A percentile compares a stretch with the other conserved stretches of the same genome.
phyloP scores from a whole-genome alignment of 1,140 invertebrate species.

The Microplitis demolitor region DNA sequence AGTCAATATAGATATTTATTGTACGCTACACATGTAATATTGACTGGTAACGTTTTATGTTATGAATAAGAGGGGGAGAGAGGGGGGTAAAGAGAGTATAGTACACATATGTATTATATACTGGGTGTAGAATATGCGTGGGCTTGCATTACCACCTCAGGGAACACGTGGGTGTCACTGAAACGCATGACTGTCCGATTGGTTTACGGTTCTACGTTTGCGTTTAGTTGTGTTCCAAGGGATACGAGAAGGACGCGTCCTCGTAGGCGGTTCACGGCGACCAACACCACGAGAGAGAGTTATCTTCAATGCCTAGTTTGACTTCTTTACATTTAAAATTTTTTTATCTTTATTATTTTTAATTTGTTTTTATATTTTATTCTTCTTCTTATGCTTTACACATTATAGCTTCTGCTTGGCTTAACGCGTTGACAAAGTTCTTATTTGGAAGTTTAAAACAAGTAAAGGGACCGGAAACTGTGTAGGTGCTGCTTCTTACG shows the following conservation, averaged over 20 bases:
- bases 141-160: slow-evolving; percentile 5
- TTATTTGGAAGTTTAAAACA: slow-evolving; percentile 4
- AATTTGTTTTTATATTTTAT: neutral
- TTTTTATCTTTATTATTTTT: neutral
- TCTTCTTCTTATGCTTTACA: neutral
- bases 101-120: too few relatives aligned
- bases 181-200: slow-evolving; percentile 16
- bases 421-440: neutral
- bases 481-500: slow-evolving; percentile 4
- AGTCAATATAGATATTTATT: too few relatives aligned
- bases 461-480: neutral
- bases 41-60: neutral
- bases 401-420: neutral
- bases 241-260: slow-evolving; percentile 19
- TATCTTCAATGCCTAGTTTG: neutral
- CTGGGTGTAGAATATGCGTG: neutral
- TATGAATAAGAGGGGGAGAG: neutral
- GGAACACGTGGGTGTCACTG: slow-evolving; percentile 12
- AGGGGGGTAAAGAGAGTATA: neutral
- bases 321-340: neutral
- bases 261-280: slow-evolving; percentile 9
- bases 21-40: slow-evolving; percentile 11
- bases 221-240: neutral
- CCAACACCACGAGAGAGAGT: neutral
- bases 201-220: slow-evolving; percentile 9